Base-by-base conservation (phyloP, 2,888 invertebrate genomes). In the Marronus borbonicus region DNA sequence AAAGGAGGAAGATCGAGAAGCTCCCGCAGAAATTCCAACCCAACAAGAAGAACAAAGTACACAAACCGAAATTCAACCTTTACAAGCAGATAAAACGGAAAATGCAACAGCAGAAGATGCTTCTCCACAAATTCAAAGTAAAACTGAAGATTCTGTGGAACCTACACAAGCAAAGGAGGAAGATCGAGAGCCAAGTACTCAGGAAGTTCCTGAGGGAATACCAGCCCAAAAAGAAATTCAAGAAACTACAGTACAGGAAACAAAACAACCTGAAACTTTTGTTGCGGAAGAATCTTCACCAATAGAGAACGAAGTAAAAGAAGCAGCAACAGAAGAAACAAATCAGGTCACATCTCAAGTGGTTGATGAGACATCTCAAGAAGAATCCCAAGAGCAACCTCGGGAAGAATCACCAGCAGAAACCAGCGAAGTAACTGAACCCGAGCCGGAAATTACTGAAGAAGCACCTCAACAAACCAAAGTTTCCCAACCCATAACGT, bases 401-500 rank as follows among this genome's bases (percentile, higher is more conserved):
- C 24, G 7, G 8, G 12, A 24, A 7, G 24, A 36, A 36, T 5
- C 31, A 5, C 31, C 10, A 62, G 2, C 8, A 44, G 44, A 44
- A 44, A 8, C 44, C 12, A 44, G 44, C 44, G 44, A 44, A 12
- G 1, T 12, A 44, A 3, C 60, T 0, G 60, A 60, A 60, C 20
- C 24, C 0, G 24, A 3, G 20, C 60, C 60, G 12, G 20, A 28
- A 17, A 24, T 60, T 10, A 20, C 7, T 8, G 44, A 65, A n/a
- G 50, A 24, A 28, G 10, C 10, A 3, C 52, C 50, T 28, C 28
- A 14, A 28, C 24, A 68, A 28, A 68, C 44, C 20, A 24, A 50
- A 52, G 52, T 17, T 52, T 17, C 52, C 24, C 69, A 50, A 31
- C 52, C 28, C 12, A 72, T 58, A 31, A 58, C 60, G n/a, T 24